These are phyloP conservation scores for Huso huso DNA, from an alignment of 2,797 vertebrate genomes.

Conservation along the genomic window DNA sequence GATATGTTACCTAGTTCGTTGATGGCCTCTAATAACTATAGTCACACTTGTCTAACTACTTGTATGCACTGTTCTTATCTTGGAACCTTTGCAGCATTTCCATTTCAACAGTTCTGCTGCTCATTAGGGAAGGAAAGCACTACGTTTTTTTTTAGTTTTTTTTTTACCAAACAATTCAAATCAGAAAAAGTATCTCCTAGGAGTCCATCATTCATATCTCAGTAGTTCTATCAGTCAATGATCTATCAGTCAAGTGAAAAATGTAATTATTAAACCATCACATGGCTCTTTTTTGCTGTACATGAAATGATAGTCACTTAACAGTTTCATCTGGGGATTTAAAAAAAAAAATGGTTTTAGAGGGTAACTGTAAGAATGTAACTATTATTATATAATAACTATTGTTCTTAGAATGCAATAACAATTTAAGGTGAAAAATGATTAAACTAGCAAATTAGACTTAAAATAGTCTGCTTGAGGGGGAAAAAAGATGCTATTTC, in stretches of 20 bases:
- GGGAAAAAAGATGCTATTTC: background rate
- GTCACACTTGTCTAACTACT: conserved; percentile 1
- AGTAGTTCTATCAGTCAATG: background rate
- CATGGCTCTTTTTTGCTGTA: background rate
- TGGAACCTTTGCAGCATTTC: background rate
- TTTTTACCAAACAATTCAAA: background rate
- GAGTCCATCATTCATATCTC: background rate
- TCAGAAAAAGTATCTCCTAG: background rate
- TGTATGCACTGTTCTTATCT: background rate
- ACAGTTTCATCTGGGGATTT: background rate
- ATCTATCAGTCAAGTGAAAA: background rate
- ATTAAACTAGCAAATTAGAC: conserved; percentile 1
- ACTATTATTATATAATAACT: too few relatives aligned
- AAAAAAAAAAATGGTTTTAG: background rate
- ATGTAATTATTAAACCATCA: conserved; percentile 4
- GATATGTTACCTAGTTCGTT: background rate
- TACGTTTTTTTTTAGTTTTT: background rate
- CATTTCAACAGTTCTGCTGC: background rate
- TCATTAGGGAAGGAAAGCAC: background rate
- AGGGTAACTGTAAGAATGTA: background rate
- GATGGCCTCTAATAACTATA: background rate
- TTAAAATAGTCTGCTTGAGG: background rate
- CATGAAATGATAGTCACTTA: conserved; percentile 5
- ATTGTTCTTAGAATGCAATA: background rate
- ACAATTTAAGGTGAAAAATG: background rate